These are phyloP conservation scores for Thaumatotibia leucotreta DNA, from an alignment of 1,140 invertebrate genomes.

Conservation along the genomic window DNA sequence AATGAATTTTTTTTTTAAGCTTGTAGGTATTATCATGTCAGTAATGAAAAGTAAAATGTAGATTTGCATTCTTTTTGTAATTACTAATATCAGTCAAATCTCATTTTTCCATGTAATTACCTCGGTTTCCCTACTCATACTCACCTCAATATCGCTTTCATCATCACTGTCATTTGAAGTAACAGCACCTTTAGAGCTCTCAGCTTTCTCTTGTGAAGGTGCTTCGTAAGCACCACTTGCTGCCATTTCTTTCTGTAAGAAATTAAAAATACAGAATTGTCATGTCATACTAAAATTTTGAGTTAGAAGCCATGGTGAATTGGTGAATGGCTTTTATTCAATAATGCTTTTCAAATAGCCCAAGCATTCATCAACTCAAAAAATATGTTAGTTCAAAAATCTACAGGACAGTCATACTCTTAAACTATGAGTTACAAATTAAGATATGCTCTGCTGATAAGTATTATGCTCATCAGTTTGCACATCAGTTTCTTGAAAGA, in stretches of 20 bases:
- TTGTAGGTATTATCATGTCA: neutral
- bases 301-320: no score
- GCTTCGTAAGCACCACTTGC: slow-evolving; percentile 55
- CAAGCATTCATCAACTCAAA: no score
- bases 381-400: no score
- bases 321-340: no score
- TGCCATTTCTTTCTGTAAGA: slow-evolving; percentile 64
- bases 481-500: no score
- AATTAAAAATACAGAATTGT: slow-evolving; percentile 11
- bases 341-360: neutral
- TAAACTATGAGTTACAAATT: no score
- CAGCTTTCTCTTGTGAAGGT: slow-evolving; percentile 19
- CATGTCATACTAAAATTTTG: no score
- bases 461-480: no score
- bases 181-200: slow-evolving; percentile 16
- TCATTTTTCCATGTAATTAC: no score
- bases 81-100: neutral
- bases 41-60: slow-evolving; percentile 3
- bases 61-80: neutral
- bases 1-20: no score
- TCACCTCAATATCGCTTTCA: slow-evolving; percentile 60
- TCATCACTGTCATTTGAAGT: slow-evolving; percentile 30
- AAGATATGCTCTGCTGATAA: no score
- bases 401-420: no score
- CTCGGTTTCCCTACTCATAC: neutral